Base-by-base conservation (phyloP, 2,888 invertebrate species). In the Laothoe populi region DNA sequence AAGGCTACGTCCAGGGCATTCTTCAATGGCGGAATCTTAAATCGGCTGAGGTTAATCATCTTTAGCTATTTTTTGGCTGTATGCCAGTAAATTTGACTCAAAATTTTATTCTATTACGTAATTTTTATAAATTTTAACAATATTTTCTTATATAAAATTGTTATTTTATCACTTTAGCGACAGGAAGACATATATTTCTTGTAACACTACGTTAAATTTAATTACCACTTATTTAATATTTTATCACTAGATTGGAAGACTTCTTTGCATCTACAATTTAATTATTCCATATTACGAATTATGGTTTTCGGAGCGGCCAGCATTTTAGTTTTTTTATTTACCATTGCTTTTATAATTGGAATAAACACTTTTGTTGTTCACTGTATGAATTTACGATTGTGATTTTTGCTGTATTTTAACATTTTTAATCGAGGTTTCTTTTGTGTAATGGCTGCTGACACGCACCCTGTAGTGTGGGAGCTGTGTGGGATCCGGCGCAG, bases 1-100 rank as follows among this genome's bases (percentile, higher is more conserved):
- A 96, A 95, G 24, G 97, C 96, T 69, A 97, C 97, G 81, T 96
- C 96, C 78, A 97, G 82, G 46, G 96, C 95, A 81, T 96, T 96
- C 81, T 95, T 94, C 67, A 96, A 78, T 42, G 96, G 96, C 57
- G 96, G 96, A 74, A 97, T 82, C 77, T 94, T 94, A 72, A 95
- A 94, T 65, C 94, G 94, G 42, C 95, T 94, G 63, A 93, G 69
- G 66, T 92, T 88, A 61, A 89, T 82, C 87, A 86, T 90, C 60
- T 77, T 86, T 58, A 57, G 8, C 19, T 57, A 24, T 10, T 58
- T 59, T 19, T 16, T 42, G 40, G 42, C 42, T 7, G 23, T 19
- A 57, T 35, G 31, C 53, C 10, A 31, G 19, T 53, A 63, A 59
- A 64, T 64, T 60, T 48, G 40, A 60, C 31, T 24, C 35, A 31